Base-by-base conservation (phyloP, 2,113 vertebrate genomes). In the Ictalurus furcatus region DNA sequence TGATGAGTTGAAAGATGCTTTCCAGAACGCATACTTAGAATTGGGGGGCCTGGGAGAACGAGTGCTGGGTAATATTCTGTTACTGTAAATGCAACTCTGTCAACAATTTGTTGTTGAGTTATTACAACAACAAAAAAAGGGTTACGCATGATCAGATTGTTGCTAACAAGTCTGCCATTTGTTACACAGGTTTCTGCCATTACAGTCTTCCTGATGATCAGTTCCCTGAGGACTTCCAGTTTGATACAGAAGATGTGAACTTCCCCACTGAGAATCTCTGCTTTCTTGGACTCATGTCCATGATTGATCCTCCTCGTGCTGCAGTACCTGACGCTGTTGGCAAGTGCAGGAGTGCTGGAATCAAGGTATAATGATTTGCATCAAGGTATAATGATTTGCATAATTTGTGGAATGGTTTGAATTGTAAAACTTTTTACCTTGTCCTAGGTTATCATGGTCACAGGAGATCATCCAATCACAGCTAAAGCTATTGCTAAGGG, bases 401-500 rank as follows among this genome's bases (percentile, higher is more conserved):
- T 44, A 44, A 44, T 6, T 44, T 34, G 16, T 79, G 2, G 23
- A 7, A 1, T 23, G 9, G 80, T 58, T 25, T 12, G 52, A 7
- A 17, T 82, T 81, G 54, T 34, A 28, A 40, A 80, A 23, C 12
- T 0, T 85, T 85, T 16, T 58, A 5, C 11, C 3, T 44, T 61
- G 16, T 59, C 48, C 17, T 44, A 98, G 98, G 97, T 98, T 65
- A 98, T 99, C 93, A 98, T 99, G 98, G 98, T 99, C 30, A 98
- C 97, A 0, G 98, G 98, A 52, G 98, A 98, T 94, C 98, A 98
- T 93, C 98, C 98, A 85, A 98, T 99, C 95, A 98, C 97, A 11
- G 98, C 97, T 74, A 99, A 98, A 91, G 98, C 98, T 93, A 99
- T 99, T 0, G 98, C 98, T 86, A 99, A 98, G 73, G 98, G 98